A percentile compares a stretch with the other conserved stretches of the same genome.
phyloP scores from a whole-genome alignment of 2,113 vertebrate species.

The Vombatus ursinus region DNA sequence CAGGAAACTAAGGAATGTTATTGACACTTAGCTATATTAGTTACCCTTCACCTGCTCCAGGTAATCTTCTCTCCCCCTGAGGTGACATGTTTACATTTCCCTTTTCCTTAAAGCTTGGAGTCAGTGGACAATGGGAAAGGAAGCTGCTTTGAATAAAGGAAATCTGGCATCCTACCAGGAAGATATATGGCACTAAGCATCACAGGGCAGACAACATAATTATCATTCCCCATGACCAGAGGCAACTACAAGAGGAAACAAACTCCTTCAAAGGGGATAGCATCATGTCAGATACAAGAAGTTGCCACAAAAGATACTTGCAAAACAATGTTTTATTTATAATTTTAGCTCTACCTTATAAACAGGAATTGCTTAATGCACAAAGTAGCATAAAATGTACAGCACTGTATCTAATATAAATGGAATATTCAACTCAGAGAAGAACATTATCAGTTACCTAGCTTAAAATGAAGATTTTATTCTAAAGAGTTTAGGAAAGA shows the following conservation, averaged over 20 bases:
- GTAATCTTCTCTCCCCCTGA: conserved; percentile 33
- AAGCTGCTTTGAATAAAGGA: conserved; percentile 62
- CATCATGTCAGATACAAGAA: conserved; percentile 48
- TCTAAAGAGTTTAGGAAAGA: conserved; percentile 64
- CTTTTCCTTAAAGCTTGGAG: conserved; percentile 47
- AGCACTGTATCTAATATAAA: conserved; percentile 23
- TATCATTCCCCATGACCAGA: conserved; percentile 61
- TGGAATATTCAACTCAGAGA: conserved; percentile 24
- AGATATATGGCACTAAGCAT: conserved; percentile 47
- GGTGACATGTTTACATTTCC: conserved; percentile 50
- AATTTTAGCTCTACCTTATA: conserved; percentile 11
- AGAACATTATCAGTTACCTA: conserved; percentile 49
- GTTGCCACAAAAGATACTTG: conserved; percentile 24
- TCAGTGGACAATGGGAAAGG: conserved; percentile 65
- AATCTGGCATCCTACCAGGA: conserved; percentile 48
- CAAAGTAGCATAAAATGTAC: conserved; percentile 20
- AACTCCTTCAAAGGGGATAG: conserved; percentile 63
- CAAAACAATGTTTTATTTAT: conserved; percentile 60
- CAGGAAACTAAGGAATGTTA: background rate
- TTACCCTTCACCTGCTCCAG: conserved; percentile 47
- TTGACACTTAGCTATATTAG: conserved; percentile 8
- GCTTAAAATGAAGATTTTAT: conserved; percentile 66
- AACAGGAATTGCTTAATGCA: conserved; percentile 55
- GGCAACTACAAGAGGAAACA: conserved; percentile 65
- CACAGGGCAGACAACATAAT: conserved; percentile 66